Evolutionary conservation across 23 tunicate species (phyloP), one percentile per base, ranked within the genome.

Genomic region (Ciona savignyi): DNA sequence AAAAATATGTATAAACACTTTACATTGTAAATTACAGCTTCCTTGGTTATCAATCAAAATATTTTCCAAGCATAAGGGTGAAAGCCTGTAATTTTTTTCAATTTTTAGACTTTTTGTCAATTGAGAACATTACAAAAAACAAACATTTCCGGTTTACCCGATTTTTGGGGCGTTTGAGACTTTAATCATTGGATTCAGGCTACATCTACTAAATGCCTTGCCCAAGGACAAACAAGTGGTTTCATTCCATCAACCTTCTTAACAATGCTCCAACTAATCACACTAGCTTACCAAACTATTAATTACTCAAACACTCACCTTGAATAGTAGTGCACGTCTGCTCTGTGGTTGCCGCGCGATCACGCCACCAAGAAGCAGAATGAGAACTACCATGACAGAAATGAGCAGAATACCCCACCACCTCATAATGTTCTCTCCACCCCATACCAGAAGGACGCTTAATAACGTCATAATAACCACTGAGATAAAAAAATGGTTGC

Each of bases 391-490:
- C 62, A 82, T 28, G 1, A 82, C 35, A 32, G 32, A 62, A 4
- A 74, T 32, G 22, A 82, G 70, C 2, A 82, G 62, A 1, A 82
- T 74, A 1, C 87, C 87, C 70, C 70, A 82, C 87, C 87, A 82
- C 33, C 56, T 32, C 27, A 65, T 34, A 9, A 82, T 26, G 62
- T 82, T 74, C 1, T 35, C 87, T 23, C 42, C 75, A 4, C 87
- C 87, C 87, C 87, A 82, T 3, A 82, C 75, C 1, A 82, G 79
- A 0, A 82, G 33, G 2, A 74, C 70, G 15, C 70, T 49, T 23
- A 82, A 33, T 20, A 82, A 62, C 23, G 74, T 68, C 87, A 82
- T 74, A 70, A 67, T 23, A 63, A 32, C 34, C 28, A 65, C 87
- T 82, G 56, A 6, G 56, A 42, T 68, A 68, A 28, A 28, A n/a